These are phyloP conservation scores for Leptonema lineaticorne DNA, from an alignment of 1,140 invertebrate genomes.

Conservation along the genomic window DNA sequence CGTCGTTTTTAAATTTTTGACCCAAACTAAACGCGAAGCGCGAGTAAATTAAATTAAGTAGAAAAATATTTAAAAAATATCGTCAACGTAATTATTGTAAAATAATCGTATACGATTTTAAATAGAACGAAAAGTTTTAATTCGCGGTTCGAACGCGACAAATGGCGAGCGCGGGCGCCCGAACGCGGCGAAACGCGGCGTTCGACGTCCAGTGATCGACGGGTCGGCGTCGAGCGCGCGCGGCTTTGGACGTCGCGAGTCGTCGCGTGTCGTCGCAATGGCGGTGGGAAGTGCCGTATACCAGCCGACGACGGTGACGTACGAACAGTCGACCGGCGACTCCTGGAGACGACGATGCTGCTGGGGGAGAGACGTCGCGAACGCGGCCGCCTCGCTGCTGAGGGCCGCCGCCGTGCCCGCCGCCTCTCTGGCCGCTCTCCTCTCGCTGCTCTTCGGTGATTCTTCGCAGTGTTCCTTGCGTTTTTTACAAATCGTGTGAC, in stretches of 20 bases:
- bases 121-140: too few species aligned
- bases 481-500: too few species aligned
- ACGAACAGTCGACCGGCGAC: slow-evolving; percentile 52
- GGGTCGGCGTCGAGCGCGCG: background rate
- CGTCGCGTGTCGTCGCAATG: slow-evolving; percentile 48
- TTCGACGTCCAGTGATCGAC: background rate
- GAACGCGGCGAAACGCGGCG: too few species aligned
- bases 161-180: too few species aligned
- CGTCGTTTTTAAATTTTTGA: too few species aligned
- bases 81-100: too few species aligned
- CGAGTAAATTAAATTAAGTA: too few species aligned
- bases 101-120: too few species aligned
- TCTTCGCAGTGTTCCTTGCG: background rate
- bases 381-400: slow-evolving; percentile 42
- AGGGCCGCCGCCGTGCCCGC: slow-evolving; percentile 25
- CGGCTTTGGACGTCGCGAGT: background rate
- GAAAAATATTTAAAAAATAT: too few species aligned
- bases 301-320: slow-evolving; percentile 70
- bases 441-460: background rate
- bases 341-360: background rate
- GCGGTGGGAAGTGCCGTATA: slow-evolving; percentile 65
- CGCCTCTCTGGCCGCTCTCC: background rate
- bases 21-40: too few species aligned
- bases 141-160: too few species aligned
- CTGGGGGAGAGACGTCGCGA: slow-evolving; percentile 52